Conservation (phyloP, 2,888 invertebrate species). For the Ectemnius lituratus region DNA sequence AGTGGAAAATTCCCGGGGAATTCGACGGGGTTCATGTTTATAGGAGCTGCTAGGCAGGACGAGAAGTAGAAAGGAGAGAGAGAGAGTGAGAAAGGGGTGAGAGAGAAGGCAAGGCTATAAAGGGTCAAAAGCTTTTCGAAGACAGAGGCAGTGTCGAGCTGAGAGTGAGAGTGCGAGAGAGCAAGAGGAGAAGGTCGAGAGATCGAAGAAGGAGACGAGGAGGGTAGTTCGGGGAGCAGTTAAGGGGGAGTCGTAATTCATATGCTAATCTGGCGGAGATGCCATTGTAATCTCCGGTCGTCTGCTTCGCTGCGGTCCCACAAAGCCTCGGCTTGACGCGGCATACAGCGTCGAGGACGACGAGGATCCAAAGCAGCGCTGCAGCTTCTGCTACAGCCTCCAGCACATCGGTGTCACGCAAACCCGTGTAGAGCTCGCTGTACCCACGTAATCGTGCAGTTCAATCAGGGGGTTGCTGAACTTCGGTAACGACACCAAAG, state of each 20-base stretch:
- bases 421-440: slow-evolving; percentile 64
- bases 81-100: not conserved
- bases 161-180: slow-evolving; percentile 19
- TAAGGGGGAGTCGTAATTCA: slow-evolving; percentile 73
- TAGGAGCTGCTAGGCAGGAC: too few relatives aligned
- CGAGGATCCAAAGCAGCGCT: slow-evolving; percentile 63
- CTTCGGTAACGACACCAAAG: slow-evolving; percentile 63
- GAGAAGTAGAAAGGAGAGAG: not conserved
- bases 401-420: slow-evolving; percentile 36
- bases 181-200: slow-evolving; percentile 22
- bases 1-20: slow-evolving; percentile 20
- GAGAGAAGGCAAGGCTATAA: not conserved
- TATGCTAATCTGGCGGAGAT: slow-evolving; percentile 77
- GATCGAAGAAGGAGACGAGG: slow-evolving; percentile 32
- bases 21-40: slow-evolving; percentile 1
- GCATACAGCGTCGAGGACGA: slow-evolving; percentile 68
- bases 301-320: slow-evolving; percentile 70
- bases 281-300: slow-evolving; percentile 78
- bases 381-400: slow-evolving; percentile 36
- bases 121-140: slow-evolving; percentile 3
- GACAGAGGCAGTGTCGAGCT: not conserved
- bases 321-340: slow-evolving; percentile 75
- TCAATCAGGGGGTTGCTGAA: slow-evolving; percentile 72
- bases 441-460: slow-evolving; percentile 64
- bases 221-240: slow-evolving; percentile 47